Conservation (phyloP, 2,888 invertebrate species). For the Scaptomyza flava region DNA sequence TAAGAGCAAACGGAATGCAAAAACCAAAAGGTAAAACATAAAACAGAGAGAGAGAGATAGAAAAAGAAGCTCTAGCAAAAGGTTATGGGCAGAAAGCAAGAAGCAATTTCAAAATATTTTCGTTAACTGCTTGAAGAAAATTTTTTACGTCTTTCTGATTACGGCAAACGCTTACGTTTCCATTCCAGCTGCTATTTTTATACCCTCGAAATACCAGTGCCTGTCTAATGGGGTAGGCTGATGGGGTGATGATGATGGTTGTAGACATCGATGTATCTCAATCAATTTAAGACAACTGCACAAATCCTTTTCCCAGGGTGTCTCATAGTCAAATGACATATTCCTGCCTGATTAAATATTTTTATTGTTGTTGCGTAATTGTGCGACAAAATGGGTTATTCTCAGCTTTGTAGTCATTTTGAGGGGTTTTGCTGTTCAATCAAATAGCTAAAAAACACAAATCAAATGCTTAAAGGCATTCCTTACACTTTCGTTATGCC, state of each 20-base stretch:
- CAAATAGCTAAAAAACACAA: conserved; percentile 10
- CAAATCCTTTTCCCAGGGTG: conserved; percentile 7
- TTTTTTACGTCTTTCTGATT: conserved; percentile 79
- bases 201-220: conserved; percentile 19
- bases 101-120: conserved; percentile 80
- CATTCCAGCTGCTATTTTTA: conserved; percentile 26
- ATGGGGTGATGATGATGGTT: not conserved
- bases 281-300: no score
- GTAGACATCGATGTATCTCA: no score
- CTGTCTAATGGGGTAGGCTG: not conserved
- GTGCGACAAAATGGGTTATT: conserved; percentile 58
- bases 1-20: conserved; percentile 76
- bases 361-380: not conserved
- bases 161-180: conserved; percentile 56
- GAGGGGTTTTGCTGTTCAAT: conserved; percentile 1
- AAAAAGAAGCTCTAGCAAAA: conserved; percentile 38
- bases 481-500: conserved; percentile 16
- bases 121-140: conserved; percentile 72
- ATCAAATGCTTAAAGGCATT: not conserved
- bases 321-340: not conserved
- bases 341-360: not conserved
- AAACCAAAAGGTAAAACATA: conserved; percentile 34
- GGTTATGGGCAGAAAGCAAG: conserved; percentile 66
- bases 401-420: conserved; percentile 2
- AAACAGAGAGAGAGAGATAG: not conserved